Base-by-base conservation (phyloP, 2,113 vertebrate species). In the Morone saxatilis region DNA sequence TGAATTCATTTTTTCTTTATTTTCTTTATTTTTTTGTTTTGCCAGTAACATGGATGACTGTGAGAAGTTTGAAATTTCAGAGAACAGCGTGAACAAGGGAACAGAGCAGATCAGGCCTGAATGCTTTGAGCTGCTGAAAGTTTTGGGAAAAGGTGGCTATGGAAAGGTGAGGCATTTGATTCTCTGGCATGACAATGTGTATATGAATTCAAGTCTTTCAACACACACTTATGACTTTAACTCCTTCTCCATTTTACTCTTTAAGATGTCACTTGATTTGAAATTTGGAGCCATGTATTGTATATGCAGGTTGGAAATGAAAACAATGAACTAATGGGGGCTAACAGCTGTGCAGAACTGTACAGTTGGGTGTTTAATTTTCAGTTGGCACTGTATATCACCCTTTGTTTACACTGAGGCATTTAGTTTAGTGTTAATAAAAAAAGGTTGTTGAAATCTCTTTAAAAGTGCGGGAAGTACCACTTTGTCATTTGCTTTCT, bases 41-140 rank as follows among this genome's bases (percentile, higher is more conserved):
- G 88, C 73, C 90, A 99, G 98, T 80, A 97, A 97, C 92, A 97
- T 99, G 97, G 98, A 99, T 43, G 97, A 97, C 96, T 99, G 98
- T 96, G 98, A 99, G 76, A 98, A 98, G 90, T 97, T 99, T 94
- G 98, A 99, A 95, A 99, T 99, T 89, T 99, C 98, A 56, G 98
- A 99, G 94, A 97, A 97, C 94, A 99, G 96, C 70, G 98, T 99
- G 84, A 99, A 99, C 96, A 97, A 96, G 95, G 98, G 98, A 93
- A 97, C 98, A 31, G 98, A 99, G 95, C 98, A 97, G 94, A 99
- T 99, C 88, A 95, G 97, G 60, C 98, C 98, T 0, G 98, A 99
- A 89, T 99, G 98, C 94, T 99, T 99, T 94, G 98, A 99, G 93
- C 87, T 99, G 74, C 96, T 99, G 12, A 97, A 98, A 6, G 98